These are phyloP conservation scores for Passerculus sandwichensis DNA, from an alignment of 2,797 vertebrate genomes.

Conservation along the genomic window DNA sequence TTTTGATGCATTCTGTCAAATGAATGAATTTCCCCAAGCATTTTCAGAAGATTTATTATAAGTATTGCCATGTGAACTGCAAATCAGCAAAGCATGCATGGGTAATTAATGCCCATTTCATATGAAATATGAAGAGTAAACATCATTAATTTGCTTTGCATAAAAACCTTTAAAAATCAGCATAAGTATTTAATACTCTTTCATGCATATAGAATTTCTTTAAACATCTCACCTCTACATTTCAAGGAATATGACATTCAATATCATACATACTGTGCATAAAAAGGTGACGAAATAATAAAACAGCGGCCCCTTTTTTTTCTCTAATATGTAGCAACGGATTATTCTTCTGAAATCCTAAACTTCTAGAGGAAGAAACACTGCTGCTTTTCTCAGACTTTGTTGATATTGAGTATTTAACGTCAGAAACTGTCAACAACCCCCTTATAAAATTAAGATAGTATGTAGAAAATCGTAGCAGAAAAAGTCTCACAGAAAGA, in stretches of 20 bases:
- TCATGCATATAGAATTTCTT: neutral
- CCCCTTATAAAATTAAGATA: neutral
- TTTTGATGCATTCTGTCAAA: conserved; percentile 47
- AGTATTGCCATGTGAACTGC: conserved; percentile 28
- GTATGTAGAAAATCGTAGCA: neutral
- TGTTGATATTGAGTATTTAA: neutral
- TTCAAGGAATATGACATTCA: neutral
- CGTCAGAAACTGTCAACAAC: neutral
- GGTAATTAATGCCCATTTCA: conserved; percentile 41
- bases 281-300: neutral
- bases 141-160: conserved; percentile 2
- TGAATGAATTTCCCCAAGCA: conserved; percentile 39
- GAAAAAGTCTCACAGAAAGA: neutral
- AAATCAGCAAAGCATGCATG: conserved; percentile 20
- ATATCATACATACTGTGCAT: neutral
- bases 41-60: conserved; percentile 63
- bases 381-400: neutral
- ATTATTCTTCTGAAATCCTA: neutral
- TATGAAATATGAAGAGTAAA: conserved; percentile 26
- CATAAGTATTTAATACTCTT: neutral
- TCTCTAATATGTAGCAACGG: neutral
- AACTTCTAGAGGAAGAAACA: neutral
- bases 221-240: neutral
- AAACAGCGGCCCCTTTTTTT: neutral
- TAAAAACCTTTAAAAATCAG: neutral